These are phyloP conservation scores for Osmerus eperlanus DNA, from an alignment of 2,113 vertebrate genomes.

Conservation along the genomic window DNA sequence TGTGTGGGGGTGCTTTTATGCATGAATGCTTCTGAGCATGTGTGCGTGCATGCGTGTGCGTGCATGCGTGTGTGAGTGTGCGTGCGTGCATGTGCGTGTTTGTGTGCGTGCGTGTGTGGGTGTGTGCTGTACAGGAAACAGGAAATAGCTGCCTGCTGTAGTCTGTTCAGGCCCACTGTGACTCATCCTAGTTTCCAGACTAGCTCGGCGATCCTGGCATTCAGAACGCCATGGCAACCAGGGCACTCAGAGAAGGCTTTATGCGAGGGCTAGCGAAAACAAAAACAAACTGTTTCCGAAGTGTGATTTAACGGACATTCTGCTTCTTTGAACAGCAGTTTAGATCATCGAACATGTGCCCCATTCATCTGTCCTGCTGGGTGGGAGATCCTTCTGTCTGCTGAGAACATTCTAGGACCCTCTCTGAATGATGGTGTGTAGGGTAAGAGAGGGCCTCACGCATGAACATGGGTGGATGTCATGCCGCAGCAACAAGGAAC, in stretches of 20 bases:
- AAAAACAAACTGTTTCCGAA: slow-evolving; percentile 45
- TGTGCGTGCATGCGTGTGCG: slow-evolving; percentile 11
- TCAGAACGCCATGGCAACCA: slow-evolving; percentile 59
- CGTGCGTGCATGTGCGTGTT: slow-evolving; percentile 11
- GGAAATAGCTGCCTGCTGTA: slow-evolving; percentile 59
- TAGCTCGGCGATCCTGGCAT: slow-evolving; percentile 62
- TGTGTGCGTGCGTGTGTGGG: neutral
- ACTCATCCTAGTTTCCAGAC: slow-evolving; percentile 67
- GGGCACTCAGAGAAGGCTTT: slow-evolving; percentile 41
- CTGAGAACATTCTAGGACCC: no score
- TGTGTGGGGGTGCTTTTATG: neutral
- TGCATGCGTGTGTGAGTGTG: no score
- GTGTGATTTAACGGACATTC: slow-evolving; percentile 43
- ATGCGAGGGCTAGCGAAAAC: slow-evolving; percentile 40
- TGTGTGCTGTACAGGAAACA: slow-evolving; percentile 61
- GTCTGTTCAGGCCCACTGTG: slow-evolving; percentile 58
- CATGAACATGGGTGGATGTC: no score
- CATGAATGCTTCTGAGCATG: neutral
- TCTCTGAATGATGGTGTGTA: no score
- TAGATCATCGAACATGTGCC: no score
- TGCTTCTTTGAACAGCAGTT: neutral
- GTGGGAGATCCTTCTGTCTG: no score
- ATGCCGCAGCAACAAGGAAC: no score
- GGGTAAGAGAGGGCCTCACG: no score
- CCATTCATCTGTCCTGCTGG: no score